Evolutionary conservation across 2,113 vertebrate genomes (phyloP).

Genomic region (Chlorocebus sabaeus): DNA sequence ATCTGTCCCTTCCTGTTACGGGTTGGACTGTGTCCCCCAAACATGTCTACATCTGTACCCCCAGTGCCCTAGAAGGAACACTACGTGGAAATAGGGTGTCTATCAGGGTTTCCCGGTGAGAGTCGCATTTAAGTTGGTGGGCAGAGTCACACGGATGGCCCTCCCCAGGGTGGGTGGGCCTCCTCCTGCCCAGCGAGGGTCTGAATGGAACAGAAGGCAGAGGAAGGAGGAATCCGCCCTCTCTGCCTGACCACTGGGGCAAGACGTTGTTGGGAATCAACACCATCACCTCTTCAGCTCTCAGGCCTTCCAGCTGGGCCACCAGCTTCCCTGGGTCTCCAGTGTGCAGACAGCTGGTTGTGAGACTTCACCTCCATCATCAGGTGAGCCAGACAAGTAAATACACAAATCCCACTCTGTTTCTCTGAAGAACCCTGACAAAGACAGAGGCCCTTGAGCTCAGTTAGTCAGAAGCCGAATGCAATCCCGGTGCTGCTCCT

Average conservation of each 20-base stretch:
- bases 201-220: not conserved
- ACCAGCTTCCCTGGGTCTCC: no score
- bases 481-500: not conserved
- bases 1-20: not conserved
- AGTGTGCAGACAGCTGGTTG: no score
- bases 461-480: not conserved
- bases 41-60: not conserved
- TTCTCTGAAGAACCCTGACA: not conserved
- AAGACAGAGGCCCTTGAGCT: not conserved
- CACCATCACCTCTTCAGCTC: no score
- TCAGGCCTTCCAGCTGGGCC: no score
- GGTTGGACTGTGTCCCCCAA: not conserved
- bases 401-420: not conserved
- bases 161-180: not conserved
- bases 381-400: no score
- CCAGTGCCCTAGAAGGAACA: not conserved
- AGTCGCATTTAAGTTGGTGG: not conserved
- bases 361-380: no score
- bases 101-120: not conserved
- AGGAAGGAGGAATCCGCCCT: not conserved
- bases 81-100: not conserved
- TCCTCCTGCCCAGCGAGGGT: not conserved
- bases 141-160: not conserved
- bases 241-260: no score
- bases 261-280: no score